A percentile compares a stretch with the other conserved stretches of the same genome.
phyloP scores from a whole-genome alignment of 2,797 vertebrate genomes.

The Artibeus lituratus region DNA sequence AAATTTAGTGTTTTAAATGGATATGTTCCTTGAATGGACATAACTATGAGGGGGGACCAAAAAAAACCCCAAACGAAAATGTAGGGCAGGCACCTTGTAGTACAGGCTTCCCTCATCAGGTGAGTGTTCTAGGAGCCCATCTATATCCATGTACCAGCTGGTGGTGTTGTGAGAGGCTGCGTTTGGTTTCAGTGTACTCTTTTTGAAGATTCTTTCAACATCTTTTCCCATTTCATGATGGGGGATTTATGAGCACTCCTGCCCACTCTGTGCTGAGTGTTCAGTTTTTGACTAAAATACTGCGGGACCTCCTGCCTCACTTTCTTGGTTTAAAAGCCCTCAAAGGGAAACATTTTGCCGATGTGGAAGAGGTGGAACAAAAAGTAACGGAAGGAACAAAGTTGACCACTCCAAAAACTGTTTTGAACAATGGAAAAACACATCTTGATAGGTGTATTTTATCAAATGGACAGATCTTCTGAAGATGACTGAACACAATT shows the following conservation, averaged over 20 bases:
- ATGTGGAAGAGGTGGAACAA: too few species aligned
- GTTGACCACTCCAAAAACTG: background rate
- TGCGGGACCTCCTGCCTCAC: too few species aligned
- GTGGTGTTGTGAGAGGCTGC: too few species aligned
- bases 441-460: background rate
- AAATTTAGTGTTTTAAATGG: background rate
- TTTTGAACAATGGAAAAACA: background rate
- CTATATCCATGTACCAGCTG: too few species aligned
- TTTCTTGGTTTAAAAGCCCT: too few species aligned
- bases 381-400: too few species aligned
- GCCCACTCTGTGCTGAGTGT: background rate
- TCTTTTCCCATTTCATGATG: background rate
- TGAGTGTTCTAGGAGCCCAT: background rate
- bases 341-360: too few species aligned
- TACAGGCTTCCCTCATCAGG: background rate
- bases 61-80: background rate
- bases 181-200: too few species aligned
- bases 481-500: background rate
- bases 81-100: background rate
- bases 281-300: background rate
- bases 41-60: background rate
- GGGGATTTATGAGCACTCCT: background rate
- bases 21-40: background rate
- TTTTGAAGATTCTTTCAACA: too few species aligned
- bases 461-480: background rate